Conservation (phyloP, 2,797 vertebrate species). For the Oreochromis mossambicus region DNA sequence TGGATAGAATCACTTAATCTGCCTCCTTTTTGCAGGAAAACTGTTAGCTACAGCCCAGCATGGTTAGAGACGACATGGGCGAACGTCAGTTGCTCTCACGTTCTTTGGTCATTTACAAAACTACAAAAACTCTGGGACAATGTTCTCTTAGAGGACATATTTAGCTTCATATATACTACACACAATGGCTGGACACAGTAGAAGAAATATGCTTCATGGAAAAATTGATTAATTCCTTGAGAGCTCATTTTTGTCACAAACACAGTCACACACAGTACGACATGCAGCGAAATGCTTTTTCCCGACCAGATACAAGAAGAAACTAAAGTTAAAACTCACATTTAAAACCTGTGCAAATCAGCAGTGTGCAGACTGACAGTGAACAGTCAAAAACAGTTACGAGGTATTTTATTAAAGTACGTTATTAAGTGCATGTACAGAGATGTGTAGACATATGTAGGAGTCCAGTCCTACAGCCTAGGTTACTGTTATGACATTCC, state of each 20-base stretch:
- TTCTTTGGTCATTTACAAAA: background rate
- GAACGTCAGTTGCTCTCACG: background rate
- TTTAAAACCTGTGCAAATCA: background rate
- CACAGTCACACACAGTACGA: background rate
- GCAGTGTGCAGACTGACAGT: no score
- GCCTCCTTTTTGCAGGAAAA: background rate
- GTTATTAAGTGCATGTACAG: background rate
- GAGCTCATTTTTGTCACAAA: background rate
- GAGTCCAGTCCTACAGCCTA: background rate
- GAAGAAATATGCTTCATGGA: background rate
- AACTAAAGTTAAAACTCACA: background rate
- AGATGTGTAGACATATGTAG: background rate
- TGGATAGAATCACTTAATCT: background rate
- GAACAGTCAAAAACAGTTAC: background rate
- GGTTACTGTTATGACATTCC: background rate
- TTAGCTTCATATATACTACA: background rate
- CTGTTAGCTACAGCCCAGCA: background rate
- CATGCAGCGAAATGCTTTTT: background rate
- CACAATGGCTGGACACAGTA: background rate
- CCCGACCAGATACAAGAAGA: background rate
- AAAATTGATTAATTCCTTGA: background rate
- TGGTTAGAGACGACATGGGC: rapidly evolving
- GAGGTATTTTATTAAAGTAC: background rate
- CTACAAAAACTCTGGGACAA: background rate
- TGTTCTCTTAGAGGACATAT: background rate